Evolutionary conservation across 2,888 invertebrate species (phyloP), one percentile per base, ranked within the genome.

Genomic region (Acronicta leporina): DNA sequence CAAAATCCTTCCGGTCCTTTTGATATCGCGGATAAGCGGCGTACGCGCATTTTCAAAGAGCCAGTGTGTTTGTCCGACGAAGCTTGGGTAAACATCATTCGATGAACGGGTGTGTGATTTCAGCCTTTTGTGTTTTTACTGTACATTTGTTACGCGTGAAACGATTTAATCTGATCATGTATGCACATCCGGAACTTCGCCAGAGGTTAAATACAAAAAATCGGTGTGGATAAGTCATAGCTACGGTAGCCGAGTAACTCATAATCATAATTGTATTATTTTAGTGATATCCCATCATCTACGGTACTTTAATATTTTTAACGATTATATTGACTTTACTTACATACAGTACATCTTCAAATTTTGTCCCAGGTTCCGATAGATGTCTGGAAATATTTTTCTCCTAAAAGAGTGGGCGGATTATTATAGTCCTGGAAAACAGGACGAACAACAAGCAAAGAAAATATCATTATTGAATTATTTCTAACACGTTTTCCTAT

Each of bases 1-100:
- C 75, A 83, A 85, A 89, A 89, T 90, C 88, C 91, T 92, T 93
- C 92, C 92, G 92, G 92, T 85, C 73, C 88, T 88, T 91, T 90
- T 87, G 83, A 85, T 81, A 86, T 80, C 64, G 80, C 80, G 85
- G 82, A 86, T 83, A 78, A 83, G 85, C 87, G 87, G 87, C 83
- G 81, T 80, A 74, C 68, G 83, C 77, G 82, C 80, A 77, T 85
- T 84, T n/a, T 88, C 89, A 92, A 92, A 92, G 87, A 86, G 77
- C 86, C 80, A 68, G 79, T 77, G 78, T 86, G 80, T 89, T 88
- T 88, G 87, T 84, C 80, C 80, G 84, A 78, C 81, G 83, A 80
- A 72, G 87, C 84, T 84, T 87, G 80, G 82, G 86, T 88, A 91
- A 92, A 92, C 88, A 92, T 84, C 77, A 85, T 87, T 87, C 87